Base-by-base conservation (phyloP, 2,113 vertebrate genomes). In the Poicephalus gulielmi region DNA sequence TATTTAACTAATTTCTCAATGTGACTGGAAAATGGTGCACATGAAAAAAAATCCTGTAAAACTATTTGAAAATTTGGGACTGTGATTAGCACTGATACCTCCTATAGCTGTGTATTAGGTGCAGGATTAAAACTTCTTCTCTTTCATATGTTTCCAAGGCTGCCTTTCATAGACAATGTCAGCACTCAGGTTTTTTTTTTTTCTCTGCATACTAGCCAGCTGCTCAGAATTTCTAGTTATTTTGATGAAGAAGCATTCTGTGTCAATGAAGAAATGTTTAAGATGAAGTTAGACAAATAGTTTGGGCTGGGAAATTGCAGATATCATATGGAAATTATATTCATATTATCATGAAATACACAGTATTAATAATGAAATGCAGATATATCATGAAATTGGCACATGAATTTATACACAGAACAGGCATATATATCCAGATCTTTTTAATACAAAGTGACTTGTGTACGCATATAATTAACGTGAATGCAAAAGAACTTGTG, bases 211-310 rank as follows among this genome's bases (percentile, higher is more conserved):
- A 89, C 73, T 90, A 94, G 66, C 62, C 68, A 96, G 88, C 88
- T 97, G 80, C 79, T 96, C 63, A 82, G 95, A 80, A 96, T 96
- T 90, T 91, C 83, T 66, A 90, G n/a, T 43, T 57, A 70, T 80
- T 60, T 68, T 63, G 14, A 47, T 80, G 55, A 73, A 88, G 23
- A n/a, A 66, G 39, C 2, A 0, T 83, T 84, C 66, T 67, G 17
- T 86, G 76, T 94, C 78, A 96, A 35, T 39, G 71, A 22, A 91
- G 44, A 63, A 84, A 86, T 37, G 12, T 53, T 78, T 91, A 60
- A 92, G 18, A 44, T 87, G 5, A 75, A 83, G 9, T 86, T 83
- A 94, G 30, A 24, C 53, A 70, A 80, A 91, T 28, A 49, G 17
- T 20, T 87, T 20, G 63, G 49, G 50, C 60, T 60, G 60, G 22